Evolutionary conservation across 2,888 invertebrate species (phyloP).

Genomic region (Pachycephus smyrnensis): DNA sequence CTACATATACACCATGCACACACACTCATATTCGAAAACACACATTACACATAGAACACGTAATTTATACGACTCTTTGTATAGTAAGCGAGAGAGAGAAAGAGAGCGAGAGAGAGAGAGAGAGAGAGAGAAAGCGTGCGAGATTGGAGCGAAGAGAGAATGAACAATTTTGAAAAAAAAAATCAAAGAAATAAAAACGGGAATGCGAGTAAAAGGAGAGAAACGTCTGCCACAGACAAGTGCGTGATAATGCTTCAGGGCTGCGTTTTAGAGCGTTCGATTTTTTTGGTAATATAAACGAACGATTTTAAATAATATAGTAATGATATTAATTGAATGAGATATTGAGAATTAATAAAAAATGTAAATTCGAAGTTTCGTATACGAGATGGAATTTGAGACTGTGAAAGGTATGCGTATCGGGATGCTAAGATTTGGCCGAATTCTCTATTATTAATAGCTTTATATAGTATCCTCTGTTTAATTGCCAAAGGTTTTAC

Average conservation of each 20-base stretch:
- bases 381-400: slow-evolving; percentile 28
- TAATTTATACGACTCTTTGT: slow-evolving; percentile 50
- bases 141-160: no score
- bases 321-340: slow-evolving; percentile 2
- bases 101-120: background rate
- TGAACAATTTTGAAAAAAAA: slow-evolving; percentile 9
- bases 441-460: no score
- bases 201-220: slow-evolving; percentile 25
- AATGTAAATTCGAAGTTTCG: slow-evolving; percentile 41
- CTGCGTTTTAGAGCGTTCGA: slow-evolving; percentile 38
- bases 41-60: slow-evolving; percentile 21
- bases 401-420: slow-evolving; percentile 15
- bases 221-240: slow-evolving; percentile 36
- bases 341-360: slow-evolving; percentile 31
- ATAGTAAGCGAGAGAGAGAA: slow-evolving; percentile 39
- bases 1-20: background rate
- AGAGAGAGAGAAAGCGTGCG: background rate
- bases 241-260: slow-evolving; percentile 25
- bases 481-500: slow-evolving; percentile 35
- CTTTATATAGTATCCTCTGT: no score
- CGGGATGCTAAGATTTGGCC: no score
- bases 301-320: slow-evolving; percentile 40
- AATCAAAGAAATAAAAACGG: slow-evolving; percentile 18
- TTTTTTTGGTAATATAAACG: slow-evolving; percentile 40
- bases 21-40: no score